Evolutionary conservation across 92 coral and sea anemone genomes (phyloP).

Genomic region (Pocillopora grandis): DNA sequence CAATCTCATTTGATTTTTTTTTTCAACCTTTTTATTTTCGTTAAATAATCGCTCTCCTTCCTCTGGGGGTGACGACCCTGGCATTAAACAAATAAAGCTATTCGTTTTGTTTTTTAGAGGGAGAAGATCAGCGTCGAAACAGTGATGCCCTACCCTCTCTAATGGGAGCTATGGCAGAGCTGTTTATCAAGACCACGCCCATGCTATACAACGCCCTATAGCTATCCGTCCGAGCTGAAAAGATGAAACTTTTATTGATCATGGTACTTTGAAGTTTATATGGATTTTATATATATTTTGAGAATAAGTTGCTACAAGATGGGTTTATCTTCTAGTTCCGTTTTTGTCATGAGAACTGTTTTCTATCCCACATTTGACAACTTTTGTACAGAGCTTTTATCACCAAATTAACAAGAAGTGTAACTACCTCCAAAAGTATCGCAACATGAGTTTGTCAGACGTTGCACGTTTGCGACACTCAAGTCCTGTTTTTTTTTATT

Average conservation of each 20-base stretch:
- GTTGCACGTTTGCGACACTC: background rate
- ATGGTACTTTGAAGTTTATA: slow-evolving; percentile 12
- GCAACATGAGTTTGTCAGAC: background rate
- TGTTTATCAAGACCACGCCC: background rate
- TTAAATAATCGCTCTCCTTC: background rate
- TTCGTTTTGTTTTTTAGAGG: background rate
- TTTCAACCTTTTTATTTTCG: background rate
- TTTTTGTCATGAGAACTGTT: slow-evolving; percentile 13
- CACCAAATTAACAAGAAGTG: too few species aligned
- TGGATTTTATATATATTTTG: slow-evolving; percentile 26
- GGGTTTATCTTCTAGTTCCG: background rate
- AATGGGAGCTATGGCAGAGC: background rate
- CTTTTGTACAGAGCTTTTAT: slow-evolving; percentile 28
- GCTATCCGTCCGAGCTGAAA: background rate
- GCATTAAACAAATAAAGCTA: background rate
- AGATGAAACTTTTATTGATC: slow-evolving; percentile 8
- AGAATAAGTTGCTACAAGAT: background rate
- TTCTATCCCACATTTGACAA: background rate
- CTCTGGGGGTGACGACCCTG: background rate
- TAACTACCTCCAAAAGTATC: too few species aligned
- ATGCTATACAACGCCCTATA: background rate
- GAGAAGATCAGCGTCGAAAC: background rate
- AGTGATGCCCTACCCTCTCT: background rate
- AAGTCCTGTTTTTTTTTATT: background rate
- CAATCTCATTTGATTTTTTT: background rate